phyloP scores from a whole-genome alignment of 92 coral and sea anemone species.

The Zoanthus sansibaricus region DNA sequence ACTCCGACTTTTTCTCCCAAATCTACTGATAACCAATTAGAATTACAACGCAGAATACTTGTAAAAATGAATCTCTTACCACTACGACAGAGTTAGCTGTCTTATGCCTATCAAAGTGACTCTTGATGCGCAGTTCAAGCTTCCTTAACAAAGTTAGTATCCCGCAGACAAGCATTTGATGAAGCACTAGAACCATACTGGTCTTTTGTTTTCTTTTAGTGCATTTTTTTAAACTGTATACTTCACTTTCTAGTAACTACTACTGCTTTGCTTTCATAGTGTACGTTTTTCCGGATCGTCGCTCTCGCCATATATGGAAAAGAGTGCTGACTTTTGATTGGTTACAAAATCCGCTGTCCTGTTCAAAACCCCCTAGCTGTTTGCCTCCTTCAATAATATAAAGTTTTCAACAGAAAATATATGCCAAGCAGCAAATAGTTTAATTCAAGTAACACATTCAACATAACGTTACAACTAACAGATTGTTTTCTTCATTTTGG shows the following conservation, averaged over 20 bases:
- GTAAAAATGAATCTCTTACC: background rate
- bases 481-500: too few species aligned
- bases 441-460: too few species aligned
- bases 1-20: background rate
- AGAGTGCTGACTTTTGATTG: background rate
- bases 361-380: too few species aligned
- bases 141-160: conserved; percentile 67
- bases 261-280: background rate
- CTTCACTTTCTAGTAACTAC: background rate
- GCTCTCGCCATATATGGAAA: background rate
- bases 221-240: background rate
- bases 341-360: background rate
- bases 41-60: background rate
- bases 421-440: too few species aligned
- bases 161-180: conserved; percentile 76
- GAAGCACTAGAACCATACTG: conserved; percentile 78
- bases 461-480: too few species aligned
- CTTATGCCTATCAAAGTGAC: background rate
- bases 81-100: conserved; percentile 2
- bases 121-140: conserved; percentile 44
- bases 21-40: background rate
- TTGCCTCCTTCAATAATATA: too few species aligned
- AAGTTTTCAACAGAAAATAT: too few species aligned
- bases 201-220: background rate
- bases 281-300: too few species aligned